Percentiles rank a stretch among this genome's conserved stretches.
phyloP scores from a whole-genome alignment of 2,797 vertebrate species.

The Borostomias antarcticus region DNA sequence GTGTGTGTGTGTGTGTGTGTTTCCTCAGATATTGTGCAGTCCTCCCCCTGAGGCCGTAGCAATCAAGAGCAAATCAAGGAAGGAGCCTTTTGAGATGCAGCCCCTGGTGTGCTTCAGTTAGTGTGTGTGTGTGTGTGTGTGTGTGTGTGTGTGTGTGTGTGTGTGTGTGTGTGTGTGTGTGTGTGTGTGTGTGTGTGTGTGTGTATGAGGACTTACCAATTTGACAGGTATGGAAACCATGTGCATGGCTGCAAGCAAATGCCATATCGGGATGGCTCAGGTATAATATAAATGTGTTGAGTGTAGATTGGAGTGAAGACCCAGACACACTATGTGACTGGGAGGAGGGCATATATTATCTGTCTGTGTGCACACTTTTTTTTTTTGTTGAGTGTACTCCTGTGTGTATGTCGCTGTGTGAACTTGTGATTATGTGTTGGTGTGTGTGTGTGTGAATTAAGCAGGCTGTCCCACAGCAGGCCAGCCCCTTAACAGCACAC shows the following conservation, averaged over 20 bases:
- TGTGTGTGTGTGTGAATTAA: not conserved
- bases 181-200: not conserved
- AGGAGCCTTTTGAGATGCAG: not conserved
- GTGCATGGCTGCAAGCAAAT: not conserved
- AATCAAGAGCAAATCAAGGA: conserved; percentile 18
- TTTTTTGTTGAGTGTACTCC: too few species aligned
- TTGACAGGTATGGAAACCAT: too few species aligned
- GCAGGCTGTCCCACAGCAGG: too few species aligned
- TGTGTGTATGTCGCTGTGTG: too few species aligned
- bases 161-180: not conserved
- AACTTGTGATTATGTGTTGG: not conserved
- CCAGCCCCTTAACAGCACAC: too few species aligned
- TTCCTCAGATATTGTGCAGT: not conserved
- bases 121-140: not conserved
- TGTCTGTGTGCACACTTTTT: too few species aligned
- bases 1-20: conserved; percentile 5
- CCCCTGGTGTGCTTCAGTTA: not conserved
- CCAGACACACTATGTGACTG: too few species aligned
- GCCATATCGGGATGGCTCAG: not conserved
- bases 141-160: not conserved
- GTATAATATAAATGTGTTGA: not conserved
- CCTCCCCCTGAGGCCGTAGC: not conserved
- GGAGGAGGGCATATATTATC: not conserved
- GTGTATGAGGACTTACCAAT: not conserved
- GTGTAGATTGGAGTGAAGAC: not conserved